Evolutionary conservation across 2,113 vertebrate genomes (phyloP).

Genomic region (Ifrita kowaldi): DNA sequence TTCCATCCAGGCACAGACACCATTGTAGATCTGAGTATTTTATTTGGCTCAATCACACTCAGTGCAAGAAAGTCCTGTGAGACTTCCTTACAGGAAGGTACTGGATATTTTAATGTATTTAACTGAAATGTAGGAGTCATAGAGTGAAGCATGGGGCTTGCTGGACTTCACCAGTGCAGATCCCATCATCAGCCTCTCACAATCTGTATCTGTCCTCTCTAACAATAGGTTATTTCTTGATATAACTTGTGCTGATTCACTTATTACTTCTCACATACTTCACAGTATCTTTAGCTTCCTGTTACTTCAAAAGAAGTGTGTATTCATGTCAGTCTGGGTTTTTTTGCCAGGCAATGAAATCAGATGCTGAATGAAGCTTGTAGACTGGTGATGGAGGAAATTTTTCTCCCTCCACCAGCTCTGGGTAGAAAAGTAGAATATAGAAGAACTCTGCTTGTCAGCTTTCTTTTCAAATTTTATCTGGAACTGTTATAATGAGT

Average conservation of each 20-base stretch:
- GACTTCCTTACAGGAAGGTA: slow-evolving; percentile 69
- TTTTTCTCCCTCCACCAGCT: slow-evolving; percentile 70
- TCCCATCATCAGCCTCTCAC: neutral
- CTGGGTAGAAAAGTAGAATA: slow-evolving; percentile 81
- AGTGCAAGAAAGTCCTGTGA: slow-evolving; percentile 65
- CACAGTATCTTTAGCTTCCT: neutral
- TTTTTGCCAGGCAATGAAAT: slow-evolving; percentile 71
- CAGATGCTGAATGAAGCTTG: slow-evolving; percentile 75
- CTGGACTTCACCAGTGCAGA: neutral
- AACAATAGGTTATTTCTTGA: neutral
- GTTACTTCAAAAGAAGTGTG: neutral
- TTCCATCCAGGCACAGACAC: slow-evolving; percentile 69
- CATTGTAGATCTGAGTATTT: slow-evolving; percentile 73
- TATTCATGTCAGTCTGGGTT: neutral
- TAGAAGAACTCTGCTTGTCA: slow-evolving; percentile 76
- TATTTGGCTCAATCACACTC: slow-evolving; percentile 70
- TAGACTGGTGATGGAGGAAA: slow-evolving; percentile 76
- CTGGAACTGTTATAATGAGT: slow-evolving; percentile 65
- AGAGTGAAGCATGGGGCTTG: neutral
- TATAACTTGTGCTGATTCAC: neutral
- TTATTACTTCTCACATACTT: neutral
- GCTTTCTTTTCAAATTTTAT: slow-evolving; percentile 87
- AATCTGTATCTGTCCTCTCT: neutral
- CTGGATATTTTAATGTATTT: neutral
- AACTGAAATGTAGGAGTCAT: neutral